Percentiles rank a stretch among this genome's conserved stretches.
phyloP scores from a whole-genome alignment of 2,113 vertebrate genomes.

The Cathartes aura region DNA sequence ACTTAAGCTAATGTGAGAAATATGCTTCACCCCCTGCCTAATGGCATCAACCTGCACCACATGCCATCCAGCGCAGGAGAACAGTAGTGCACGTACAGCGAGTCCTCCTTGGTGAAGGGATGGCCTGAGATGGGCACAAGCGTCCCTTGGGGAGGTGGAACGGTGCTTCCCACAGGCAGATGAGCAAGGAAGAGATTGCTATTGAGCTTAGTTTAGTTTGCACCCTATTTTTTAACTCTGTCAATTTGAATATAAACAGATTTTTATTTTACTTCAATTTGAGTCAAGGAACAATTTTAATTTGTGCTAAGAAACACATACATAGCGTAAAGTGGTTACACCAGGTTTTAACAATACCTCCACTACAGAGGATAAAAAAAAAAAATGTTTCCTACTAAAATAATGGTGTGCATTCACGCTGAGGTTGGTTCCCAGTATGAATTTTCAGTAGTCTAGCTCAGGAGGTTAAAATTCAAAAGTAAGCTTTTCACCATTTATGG shows the following conservation, averaged over 20 bases:
- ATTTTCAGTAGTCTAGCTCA: background rate
- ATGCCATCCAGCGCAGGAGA: background rate
- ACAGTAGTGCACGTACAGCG: rapidly evolving
- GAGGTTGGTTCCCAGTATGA: background rate
- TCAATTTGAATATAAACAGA: background rate
- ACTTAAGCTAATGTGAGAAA: background rate
- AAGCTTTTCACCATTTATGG: conserved; percentile 35
- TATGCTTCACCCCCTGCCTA: background rate
- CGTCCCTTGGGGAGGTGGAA: background rate
- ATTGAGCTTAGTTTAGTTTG: background rate
- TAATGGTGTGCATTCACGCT: background rate
- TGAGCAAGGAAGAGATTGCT: background rate
- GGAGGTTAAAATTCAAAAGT: background rate
- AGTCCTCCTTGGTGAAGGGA: background rate
- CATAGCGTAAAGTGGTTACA: background rate
- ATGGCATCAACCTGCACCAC: background rate
- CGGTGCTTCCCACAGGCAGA: background rate
- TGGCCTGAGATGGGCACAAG: background rate
- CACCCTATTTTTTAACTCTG: background rate
- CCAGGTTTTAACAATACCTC: background rate
- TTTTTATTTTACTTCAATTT: background rate
- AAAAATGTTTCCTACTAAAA: background rate
- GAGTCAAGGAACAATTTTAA: background rate
- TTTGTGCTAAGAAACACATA: background rate
- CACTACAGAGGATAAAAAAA: background rate